phyloP scores from a whole-genome alignment of 2,113 vertebrate species.

The Engystomops pustulosus region DNA sequence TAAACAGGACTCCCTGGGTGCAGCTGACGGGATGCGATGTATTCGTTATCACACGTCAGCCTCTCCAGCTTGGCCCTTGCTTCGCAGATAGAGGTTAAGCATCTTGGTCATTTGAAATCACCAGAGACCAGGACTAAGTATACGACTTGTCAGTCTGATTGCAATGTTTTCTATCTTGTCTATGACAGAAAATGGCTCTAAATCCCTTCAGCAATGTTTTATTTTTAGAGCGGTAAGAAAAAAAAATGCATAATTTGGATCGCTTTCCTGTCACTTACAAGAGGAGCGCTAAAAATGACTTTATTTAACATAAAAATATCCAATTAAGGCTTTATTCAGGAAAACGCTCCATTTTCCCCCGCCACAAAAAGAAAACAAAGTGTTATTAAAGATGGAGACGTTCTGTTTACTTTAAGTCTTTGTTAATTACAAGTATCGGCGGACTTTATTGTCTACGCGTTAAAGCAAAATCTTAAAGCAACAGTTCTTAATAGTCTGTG shows the following conservation, averaged over 20 bases:
- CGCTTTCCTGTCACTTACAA: conserved; percentile 53
- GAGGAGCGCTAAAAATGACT: conserved; percentile 57
- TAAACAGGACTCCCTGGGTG: neutral
- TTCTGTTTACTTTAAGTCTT: conserved; percentile 59
- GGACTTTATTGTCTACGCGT: conserved; percentile 47
- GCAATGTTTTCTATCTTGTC: conserved; percentile 57
- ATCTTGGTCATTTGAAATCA: conserved; percentile 54
- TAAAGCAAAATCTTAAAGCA: conserved; percentile 51
- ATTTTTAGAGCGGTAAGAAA: conserved; percentile 52
- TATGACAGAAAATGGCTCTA: conserved; percentile 54
- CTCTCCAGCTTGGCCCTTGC: conserved; percentile 4
- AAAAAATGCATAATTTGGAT: conserved; percentile 55
- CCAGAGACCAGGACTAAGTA: conserved; percentile 45
- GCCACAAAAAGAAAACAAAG: conserved; percentile 51
- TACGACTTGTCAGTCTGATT: conserved; percentile 55
- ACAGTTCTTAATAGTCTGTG: conserved; percentile 57
- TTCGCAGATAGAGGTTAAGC: conserved; percentile 52
- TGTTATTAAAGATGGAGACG: conserved; percentile 41
- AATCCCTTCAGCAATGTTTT: conserved; percentile 54
- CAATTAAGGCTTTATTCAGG: conserved; percentile 60
- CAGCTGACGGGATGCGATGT: conserved; percentile 9
- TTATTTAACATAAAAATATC: conserved; percentile 61
- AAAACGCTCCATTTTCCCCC: conserved; percentile 43
- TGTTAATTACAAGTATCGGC: conserved; percentile 56
- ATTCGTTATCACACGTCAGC: neutral